phyloP scores from a whole-genome alignment of 2,797 vertebrate genomes.

The Rhincodon typus region DNA sequence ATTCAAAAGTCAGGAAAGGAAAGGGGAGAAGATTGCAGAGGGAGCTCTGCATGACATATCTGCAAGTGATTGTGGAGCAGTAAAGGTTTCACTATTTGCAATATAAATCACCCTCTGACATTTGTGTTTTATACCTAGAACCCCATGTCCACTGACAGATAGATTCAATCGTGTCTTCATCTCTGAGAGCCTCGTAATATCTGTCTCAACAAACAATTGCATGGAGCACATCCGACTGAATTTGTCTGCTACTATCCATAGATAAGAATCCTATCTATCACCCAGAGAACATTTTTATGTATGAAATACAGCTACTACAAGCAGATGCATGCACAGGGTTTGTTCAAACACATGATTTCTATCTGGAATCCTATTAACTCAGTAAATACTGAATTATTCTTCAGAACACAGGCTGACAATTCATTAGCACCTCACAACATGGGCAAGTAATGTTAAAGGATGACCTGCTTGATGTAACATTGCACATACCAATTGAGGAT shows the following conservation, averaged over 20 bases:
- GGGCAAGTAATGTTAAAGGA: constrained; percentile 18
- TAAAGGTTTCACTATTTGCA: constrained; percentile 35
- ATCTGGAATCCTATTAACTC: constrained; percentile 76
- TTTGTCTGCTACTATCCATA: constrained; percentile 78
- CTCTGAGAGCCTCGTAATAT: constrained; percentile 73
- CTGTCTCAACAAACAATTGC: constrained; percentile 79
- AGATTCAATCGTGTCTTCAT: constrained; percentile 75
- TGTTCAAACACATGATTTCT: constrained; percentile 96
- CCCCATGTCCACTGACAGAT: constrained; percentile 61
- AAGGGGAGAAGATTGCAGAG: not conserved
- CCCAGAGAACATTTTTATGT: constrained; percentile 93
- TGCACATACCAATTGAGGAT: not conserved
- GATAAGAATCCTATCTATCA: constrained; percentile 96
- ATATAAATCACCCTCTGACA: constrained; percentile 37
- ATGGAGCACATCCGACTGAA: constrained; percentile 72
- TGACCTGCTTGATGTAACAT: not conserved
- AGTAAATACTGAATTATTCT: constrained; percentile 37
- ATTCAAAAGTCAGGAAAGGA: not conserved
- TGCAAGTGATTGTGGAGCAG: not conserved
- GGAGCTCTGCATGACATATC: not conserved
- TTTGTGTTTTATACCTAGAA: constrained; percentile 39
- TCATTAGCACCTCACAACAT: constrained; percentile 31
- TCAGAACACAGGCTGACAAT: constrained; percentile 27
- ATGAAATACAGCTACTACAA: constrained; percentile 91
- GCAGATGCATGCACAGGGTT: constrained; percentile 88